Base-by-base conservation (phyloP, 2,113 vertebrate species). In the Haemorhous mexicanus region DNA sequence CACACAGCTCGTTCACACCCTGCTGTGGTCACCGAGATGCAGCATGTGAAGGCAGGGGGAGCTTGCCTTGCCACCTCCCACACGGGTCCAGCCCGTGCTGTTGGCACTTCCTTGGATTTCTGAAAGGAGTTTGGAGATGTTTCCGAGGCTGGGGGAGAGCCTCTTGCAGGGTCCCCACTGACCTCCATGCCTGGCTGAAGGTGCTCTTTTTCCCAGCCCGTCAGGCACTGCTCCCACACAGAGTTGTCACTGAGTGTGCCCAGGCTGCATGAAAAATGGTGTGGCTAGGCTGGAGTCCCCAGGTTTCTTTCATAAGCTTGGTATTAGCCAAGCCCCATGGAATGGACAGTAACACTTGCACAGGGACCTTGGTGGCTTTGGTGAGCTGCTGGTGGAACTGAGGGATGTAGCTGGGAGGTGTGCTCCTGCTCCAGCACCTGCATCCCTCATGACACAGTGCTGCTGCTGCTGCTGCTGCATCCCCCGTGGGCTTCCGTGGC, bases 181-280 rank as follows among this genome's bases (percentile, higher is more conserved):
- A 27, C 66, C 47, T 73, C 63, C 23, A 0, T 2, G 13, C 35
- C 44, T 58, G 47, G 21, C 47, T 81, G 74, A 39, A 67, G 33
- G 7, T 2, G 3, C 46, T 10, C 15, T 17, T 73, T 81, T 50
- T 75, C 77, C 56, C 56, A 86, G 69, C 27, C 49, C 4, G 0
- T 0, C 0, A 41, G 41, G 87, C 3, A 0, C 37, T 0, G 2
- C 21, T 88, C 39, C 18, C 9, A 1, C 35, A 41, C 0, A 0
- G 39, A 86, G 26, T 20, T 14, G 0, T 61, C 3, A 0, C 39
- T 53, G 16, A 1, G 0, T 8, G 16, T 85, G 32, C 18, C 35
- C 2, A 1, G 7, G 35, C 39, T 52, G 17, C 47, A 77, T 28
- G 16, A 46, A 33, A 43, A 79, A 44, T 74, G 1, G 4, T 6